phyloP scores from a whole-genome alignment of 2,888 invertebrate species.

The Parnassius orleans region DNA sequence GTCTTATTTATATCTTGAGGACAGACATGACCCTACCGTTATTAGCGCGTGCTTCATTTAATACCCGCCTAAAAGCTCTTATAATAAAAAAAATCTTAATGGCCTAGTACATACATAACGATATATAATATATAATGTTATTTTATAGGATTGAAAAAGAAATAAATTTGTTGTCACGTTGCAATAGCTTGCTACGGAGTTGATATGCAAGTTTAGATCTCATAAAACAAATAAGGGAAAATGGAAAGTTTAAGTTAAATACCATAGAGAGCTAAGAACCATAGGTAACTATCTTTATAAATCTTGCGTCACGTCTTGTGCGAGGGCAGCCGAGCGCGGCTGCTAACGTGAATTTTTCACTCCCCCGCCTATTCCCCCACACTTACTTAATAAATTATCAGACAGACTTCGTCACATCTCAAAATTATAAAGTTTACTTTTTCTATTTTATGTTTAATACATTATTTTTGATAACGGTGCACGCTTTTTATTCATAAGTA shows the following conservation, averaged over 20 bases:
- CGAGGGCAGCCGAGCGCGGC: slow-evolving; percentile 45
- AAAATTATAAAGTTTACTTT: slow-evolving; percentile 38
- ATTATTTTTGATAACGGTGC: neutral
- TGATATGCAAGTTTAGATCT: too few relatives aligned
- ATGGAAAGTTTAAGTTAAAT: slow-evolving; percentile 23
- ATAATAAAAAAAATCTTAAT: too few relatives aligned
- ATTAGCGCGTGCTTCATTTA: too few relatives aligned
- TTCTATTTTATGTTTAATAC: slow-evolving; percentile 20
- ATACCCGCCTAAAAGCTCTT: too few relatives aligned
- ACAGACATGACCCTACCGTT: too few relatives aligned
- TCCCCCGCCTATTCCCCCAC: slow-evolving; percentile 43
- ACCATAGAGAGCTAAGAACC: slow-evolving; percentile 16
- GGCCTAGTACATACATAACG: neutral
- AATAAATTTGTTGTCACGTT: too few relatives aligned
- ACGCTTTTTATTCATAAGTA: neutral
- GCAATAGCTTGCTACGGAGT: too few relatives aligned
- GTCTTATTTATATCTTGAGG: too few relatives aligned
- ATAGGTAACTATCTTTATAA: slow-evolving; percentile 55
- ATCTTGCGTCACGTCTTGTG: slow-evolving; percentile 47
- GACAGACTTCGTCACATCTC: slow-evolving; percentile 68
- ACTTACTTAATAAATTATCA: slow-evolving; percentile 68
- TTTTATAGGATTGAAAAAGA: neutral
- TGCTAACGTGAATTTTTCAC: slow-evolving; percentile 63
- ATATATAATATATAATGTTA: neutral
- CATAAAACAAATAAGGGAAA: too few relatives aligned